A percentile compares a stretch with the other conserved stretches of the same genome.
phyloP scores from a whole-genome alignment of 2,113 vertebrate species.

The Meles meles region DNA sequence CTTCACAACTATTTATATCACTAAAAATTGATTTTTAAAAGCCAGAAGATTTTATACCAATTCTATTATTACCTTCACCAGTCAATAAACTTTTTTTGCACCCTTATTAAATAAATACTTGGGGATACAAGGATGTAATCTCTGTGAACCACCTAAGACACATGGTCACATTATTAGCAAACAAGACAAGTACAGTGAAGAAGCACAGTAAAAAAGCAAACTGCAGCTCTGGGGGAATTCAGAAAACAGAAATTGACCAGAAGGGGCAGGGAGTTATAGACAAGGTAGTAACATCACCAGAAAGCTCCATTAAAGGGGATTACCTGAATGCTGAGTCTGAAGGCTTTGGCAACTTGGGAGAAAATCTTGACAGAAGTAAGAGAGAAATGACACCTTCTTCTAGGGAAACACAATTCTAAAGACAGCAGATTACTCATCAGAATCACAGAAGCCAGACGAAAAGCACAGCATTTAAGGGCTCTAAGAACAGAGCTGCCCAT shows the following conservation, averaged over 20 bases:
- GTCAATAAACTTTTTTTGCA: neutral
- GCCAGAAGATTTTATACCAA: neutral
- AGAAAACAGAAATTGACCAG: neutral
- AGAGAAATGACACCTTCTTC: neutral
- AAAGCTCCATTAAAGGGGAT: neutral
- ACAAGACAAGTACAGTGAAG: neutral
- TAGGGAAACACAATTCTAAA: neutral
- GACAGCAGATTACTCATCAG: neutral
- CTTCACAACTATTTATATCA: neutral
- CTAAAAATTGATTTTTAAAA: neutral
- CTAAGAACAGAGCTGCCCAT: neutral
- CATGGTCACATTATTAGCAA: neutral
- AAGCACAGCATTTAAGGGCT: neutral
- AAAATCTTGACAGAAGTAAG: neutral
- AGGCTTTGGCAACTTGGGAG: neutral
- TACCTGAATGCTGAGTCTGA: neutral
- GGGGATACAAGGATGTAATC: neutral
- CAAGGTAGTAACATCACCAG: neutral
- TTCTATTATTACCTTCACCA: neutral
- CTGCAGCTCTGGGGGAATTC: neutral
- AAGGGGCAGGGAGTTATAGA: neutral
- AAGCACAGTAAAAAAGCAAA: neutral
- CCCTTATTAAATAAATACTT: neutral
- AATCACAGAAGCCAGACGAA: neutral
- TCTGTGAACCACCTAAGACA: neutral